These are phyloP conservation scores for Chamaetylas fuelleborni DNA, from an alignment of 2,113 vertebrate genomes.

Conservation along the genomic window DNA sequence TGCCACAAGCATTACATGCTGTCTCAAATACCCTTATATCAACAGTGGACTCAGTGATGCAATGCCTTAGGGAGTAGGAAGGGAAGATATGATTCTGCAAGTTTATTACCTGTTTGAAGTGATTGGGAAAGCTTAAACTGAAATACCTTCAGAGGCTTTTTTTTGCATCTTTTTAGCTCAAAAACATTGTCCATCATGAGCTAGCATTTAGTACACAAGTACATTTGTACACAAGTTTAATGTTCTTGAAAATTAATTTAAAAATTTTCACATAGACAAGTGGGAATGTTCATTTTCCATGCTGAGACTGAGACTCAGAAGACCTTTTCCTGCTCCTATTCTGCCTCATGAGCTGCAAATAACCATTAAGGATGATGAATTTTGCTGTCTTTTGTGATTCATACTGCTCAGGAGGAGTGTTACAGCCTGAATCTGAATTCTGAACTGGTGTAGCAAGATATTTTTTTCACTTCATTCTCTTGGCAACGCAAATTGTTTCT, in stretches of 20 bases:
- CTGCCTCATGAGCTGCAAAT: background rate
- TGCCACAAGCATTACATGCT: background rate
- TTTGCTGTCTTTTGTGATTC: background rate
- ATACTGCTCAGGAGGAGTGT: background rate
- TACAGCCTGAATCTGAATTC: background rate
- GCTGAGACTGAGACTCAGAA: background rate
- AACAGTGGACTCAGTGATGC: background rate
- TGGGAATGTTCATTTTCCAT: background rate
- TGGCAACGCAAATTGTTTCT: background rate
- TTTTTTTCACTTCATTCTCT: background rate
- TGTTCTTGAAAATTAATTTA: background rate
- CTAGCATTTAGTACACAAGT: too few relatives aligned
- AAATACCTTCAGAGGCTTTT: background rate
- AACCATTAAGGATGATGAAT: background rate
- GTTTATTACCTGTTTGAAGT: background rate
- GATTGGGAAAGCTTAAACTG: background rate
- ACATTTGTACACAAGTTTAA: background rate
- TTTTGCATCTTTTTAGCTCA: background rate
- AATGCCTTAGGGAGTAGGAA: background rate
- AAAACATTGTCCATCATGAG: background rate
- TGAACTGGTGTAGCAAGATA: background rate
- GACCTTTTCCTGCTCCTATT: background rate
- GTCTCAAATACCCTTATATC: background rate
- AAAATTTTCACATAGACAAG: background rate
- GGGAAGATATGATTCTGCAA: background rate